These are phyloP conservation scores for Caenorhabditis briggsae DNA, from an alignment of 1,140 invertebrate species.

Conservation along the genomic window DNA sequence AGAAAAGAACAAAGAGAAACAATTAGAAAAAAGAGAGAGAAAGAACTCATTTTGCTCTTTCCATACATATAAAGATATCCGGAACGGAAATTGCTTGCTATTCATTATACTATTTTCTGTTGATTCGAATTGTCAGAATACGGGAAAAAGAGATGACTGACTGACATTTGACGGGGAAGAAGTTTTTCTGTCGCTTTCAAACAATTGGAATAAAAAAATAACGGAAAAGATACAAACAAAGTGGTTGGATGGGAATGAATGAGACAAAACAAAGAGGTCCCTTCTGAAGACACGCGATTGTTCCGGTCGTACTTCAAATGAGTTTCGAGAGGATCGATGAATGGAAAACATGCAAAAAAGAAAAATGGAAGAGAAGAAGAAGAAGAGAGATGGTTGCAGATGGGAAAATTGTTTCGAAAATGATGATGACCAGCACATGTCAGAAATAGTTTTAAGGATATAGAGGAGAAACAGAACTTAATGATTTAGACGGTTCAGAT, in stretches of 20 bases:
- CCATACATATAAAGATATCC: background rate
- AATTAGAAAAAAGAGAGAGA: background rate
- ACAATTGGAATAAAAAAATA: background rate
- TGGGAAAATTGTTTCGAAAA: background rate
- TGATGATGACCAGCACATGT: background rate
- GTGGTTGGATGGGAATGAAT: background rate
- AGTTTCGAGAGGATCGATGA: slow-evolving; percentile 51
- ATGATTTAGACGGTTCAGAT: no score
- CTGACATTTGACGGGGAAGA: slow-evolving; percentile 1
- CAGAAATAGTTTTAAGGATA: no score
- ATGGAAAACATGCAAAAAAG: slow-evolving; percentile 40
- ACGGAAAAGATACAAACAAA: background rate
- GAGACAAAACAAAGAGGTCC: slow-evolving; percentile 27
- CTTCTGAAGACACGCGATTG: slow-evolving; percentile 50
- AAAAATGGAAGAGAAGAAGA: background rate
- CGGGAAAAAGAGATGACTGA: slow-evolving; percentile 9
- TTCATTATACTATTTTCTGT: background rate
- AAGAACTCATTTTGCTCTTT: slow-evolving; percentile 3
- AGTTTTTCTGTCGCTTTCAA: background rate
- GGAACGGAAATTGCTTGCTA: slow-evolving; percentile 34
- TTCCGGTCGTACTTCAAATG: slow-evolving; percentile 36
- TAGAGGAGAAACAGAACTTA: no score
- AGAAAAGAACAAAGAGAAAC: background rate
- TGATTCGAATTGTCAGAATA: slow-evolving; percentile 32
- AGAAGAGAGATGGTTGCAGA: background rate